Base-by-base conservation (phyloP, 2,888 invertebrate species). In the Cremastinae sp. region DNA sequence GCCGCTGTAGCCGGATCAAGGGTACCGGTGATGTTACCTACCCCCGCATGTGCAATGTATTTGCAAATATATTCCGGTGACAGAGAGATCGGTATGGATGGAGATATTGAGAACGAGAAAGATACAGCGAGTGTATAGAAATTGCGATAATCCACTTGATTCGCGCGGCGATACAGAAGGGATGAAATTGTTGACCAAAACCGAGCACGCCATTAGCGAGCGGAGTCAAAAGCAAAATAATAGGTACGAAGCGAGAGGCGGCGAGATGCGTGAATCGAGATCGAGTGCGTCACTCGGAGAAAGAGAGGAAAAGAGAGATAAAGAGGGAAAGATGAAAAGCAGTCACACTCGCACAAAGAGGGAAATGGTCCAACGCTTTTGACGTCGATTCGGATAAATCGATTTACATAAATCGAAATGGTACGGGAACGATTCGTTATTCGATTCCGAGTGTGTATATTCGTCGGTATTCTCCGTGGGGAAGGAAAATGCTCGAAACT, bases 171-270 rank as follows among this genome's bases (percentile, higher is more conserved):
- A 77, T 78, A 82, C 79, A 80, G 81, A 80, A 79, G 78, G 80
- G 79, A 79, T 84, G 81, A 84, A 85, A 84, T 83, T 83, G 85
- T 85, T 86, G 83, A 83, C 81, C 83, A 85, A 83, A 85, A 83
- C 83, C 79, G 82, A 82, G 75, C 9, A 45, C 75, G 66, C 70
- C 75, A 75, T 75, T 68, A 77, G 64, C 81, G 68, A 39, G 18
- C 66, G 45, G 56, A 72, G 43, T 28, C 53, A 65, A 74, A 47
- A 43, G 58, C 69, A 53, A 47, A 77, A 55, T 39, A 58, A 56
- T 59, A 12, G 66, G 43, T 39, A 20, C 10, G n/a, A 18, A 71
- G 47, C 35, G 20, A 14, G 53, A 22, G 10, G n/a, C 35, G 14
- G 14, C 20, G 16, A 39, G 9, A 43, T 43, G 35, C 14, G 51